A percentile compares a stretch with the other conserved stretches of the same genome.
Conservation (phyloP, 2,113 vertebrate genomes). For the Syrrhaptes paradoxus region DNA sequence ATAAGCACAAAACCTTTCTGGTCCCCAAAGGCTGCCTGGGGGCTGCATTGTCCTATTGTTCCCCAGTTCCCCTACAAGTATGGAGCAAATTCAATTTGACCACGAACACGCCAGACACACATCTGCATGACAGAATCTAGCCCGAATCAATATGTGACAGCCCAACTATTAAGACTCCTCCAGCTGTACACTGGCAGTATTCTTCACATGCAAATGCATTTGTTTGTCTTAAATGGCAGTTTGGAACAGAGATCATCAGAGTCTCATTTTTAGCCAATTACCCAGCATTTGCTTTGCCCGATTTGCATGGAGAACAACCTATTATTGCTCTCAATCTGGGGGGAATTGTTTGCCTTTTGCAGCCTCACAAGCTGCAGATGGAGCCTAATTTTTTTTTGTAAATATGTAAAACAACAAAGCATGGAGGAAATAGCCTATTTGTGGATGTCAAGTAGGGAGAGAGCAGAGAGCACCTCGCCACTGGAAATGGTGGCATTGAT, state of each 20-base stretch:
- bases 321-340: slow-evolving; percentile 47
- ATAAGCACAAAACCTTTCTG: neutral
- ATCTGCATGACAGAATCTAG: neutral
- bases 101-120: neutral
- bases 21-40: neutral
- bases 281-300: slow-evolving; percentile 39
- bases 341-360: slow-evolving; percentile 45
- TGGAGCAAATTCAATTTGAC: neutral
- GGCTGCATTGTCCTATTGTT: neutral
- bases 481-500: neutral
- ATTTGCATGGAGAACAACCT: slow-evolving; percentile 45
- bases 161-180: neutral
- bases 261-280: slow-evolving; percentile 54
- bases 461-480: neutral
- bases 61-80: neutral
- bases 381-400: neutral
- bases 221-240: slow-evolving; percentile 38
- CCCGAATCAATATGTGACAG: neutral
- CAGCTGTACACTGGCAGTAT: slow-evolving; percentile 20
- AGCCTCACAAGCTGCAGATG: slow-evolving; percentile 41
- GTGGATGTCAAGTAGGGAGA: neutral
- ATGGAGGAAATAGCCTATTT: neutral
- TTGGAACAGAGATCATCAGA: slow-evolving; percentile 30
- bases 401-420: neutral
- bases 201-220: slow-evolving; percentile 5